These are phyloP conservation scores for Tolypeutes matacus DNA, from an alignment of 2,797 vertebrate species.

Conservation along the genomic window DNA sequence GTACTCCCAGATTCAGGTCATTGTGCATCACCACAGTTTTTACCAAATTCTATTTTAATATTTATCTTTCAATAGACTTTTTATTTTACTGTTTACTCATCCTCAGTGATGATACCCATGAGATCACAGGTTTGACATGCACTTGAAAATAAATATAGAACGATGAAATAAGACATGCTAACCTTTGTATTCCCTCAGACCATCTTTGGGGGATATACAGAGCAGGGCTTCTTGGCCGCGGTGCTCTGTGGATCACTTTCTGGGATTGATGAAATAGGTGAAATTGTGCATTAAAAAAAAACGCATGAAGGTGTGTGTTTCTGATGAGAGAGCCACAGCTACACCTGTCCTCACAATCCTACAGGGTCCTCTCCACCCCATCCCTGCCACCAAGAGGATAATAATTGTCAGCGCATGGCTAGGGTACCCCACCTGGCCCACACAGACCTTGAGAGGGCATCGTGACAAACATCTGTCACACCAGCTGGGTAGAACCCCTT, in stretches of 20 bases:
- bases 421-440: rapidly evolving
- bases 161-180: neutral
- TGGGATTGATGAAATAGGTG: neutral
- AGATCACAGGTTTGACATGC: neutral
- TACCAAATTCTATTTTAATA: neutral
- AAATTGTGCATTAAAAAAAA: neutral
- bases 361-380: neutral
- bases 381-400: neutral
- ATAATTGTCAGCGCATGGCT: neutral
- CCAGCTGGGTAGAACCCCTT: neutral
- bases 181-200: neutral
- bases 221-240: neutral
- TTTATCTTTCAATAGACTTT: slow-evolving; percentile 19
- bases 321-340: neutral
- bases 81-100: slow-evolving; percentile 13
- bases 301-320: neutral
- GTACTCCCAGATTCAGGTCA: neutral
- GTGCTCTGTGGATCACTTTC: neutral
- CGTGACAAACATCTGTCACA: neutral
- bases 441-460: neutral
- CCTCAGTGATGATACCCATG: neutral
- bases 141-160: slow-evolving; percentile 28
- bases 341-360: neutral
- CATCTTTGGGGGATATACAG: neutral
- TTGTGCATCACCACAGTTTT: neutral